These are phyloP conservation scores for Aethina tumida DNA, from an alignment of 1,140 invertebrate species.

Conservation along the genomic window DNA sequence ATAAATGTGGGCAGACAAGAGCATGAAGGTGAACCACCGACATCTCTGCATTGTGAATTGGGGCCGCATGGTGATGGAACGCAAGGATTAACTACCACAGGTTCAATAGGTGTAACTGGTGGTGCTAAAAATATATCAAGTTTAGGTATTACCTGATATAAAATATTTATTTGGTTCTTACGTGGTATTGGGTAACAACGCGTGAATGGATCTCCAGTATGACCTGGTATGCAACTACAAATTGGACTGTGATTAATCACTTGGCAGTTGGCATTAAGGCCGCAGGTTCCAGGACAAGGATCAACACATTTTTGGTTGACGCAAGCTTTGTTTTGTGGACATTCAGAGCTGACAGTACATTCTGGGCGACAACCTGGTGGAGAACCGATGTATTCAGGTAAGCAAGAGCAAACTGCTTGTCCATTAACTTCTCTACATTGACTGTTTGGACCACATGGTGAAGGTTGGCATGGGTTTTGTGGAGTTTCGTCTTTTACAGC, in stretches of 20 bases:
- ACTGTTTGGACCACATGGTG: constrained; percentile 56
- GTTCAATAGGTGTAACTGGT: too few species aligned
- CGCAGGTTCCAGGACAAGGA: constrained; percentile 53
- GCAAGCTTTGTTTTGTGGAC: constrained; percentile 49
- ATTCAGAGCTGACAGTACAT: constrained; percentile 58
- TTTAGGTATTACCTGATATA: constrained; percentile 13
- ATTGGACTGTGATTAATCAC: constrained; percentile 61
- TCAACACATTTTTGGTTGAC: constrained; percentile 53
- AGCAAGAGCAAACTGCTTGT: constrained; percentile 55
- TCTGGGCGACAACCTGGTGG: constrained; percentile 68
- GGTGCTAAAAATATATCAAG: constrained; percentile 14
- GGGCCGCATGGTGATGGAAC: constrained; percentile 49
- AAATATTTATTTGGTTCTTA: constrained; percentile 8
- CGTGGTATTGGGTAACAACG: constrained; percentile 43
- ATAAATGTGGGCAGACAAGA: constrained; percentile 49
- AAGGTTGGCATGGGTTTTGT: constrained; percentile 48
- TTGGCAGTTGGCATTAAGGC: constrained; percentile 54
- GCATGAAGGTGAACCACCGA: constrained; percentile 49
- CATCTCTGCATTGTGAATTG: constrained; percentile 50
- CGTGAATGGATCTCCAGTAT: constrained; percentile 73
- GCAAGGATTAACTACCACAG: too few species aligned
- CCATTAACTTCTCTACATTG: constrained; percentile 45
- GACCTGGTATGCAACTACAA: constrained; percentile 54
- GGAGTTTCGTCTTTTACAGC: constrained; percentile 30
- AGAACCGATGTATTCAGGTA: constrained; percentile 58